Conservation (phyloP, 2,888 invertebrate species). For the Callyntrura sp. region DNA sequence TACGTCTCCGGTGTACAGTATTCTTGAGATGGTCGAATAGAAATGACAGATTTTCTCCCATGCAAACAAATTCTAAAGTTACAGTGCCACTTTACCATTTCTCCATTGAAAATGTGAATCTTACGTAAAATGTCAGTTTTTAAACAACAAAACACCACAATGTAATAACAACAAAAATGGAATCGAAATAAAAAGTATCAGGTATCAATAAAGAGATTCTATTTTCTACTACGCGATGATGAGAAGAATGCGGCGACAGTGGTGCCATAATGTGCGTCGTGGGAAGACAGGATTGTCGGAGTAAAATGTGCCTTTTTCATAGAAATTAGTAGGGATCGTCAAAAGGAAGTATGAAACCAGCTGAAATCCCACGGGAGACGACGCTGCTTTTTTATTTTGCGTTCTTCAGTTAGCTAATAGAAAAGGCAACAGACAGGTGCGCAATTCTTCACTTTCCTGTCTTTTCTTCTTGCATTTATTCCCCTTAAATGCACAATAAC, state of each 20-base stretch:
- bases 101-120: not conserved
- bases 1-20: not conserved
- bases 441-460: conserved; percentile 5
- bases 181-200: not conserved
- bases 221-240: no score
- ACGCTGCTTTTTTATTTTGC: not conserved
- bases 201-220: not conserved
- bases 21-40: not conserved
- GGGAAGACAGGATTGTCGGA: not conserved
- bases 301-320: no score
- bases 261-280: not conserved
- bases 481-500: not conserved
- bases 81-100: no score
- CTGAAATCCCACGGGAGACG: conserved; percentile 38
- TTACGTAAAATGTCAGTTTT: conserved; percentile 40
- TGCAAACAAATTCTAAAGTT: no score
- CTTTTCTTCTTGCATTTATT: not conserved
- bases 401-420: not conserved
- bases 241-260: no score
- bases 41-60: no score
- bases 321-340: no score
- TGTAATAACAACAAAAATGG: not conserved
- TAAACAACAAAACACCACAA: not conserved
- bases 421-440: conserved; percentile 43
- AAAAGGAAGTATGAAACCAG: conserved; percentile 10